Base-by-base conservation (phyloP, 2,888 invertebrate species). In the Sussaba pulchella region DNA sequence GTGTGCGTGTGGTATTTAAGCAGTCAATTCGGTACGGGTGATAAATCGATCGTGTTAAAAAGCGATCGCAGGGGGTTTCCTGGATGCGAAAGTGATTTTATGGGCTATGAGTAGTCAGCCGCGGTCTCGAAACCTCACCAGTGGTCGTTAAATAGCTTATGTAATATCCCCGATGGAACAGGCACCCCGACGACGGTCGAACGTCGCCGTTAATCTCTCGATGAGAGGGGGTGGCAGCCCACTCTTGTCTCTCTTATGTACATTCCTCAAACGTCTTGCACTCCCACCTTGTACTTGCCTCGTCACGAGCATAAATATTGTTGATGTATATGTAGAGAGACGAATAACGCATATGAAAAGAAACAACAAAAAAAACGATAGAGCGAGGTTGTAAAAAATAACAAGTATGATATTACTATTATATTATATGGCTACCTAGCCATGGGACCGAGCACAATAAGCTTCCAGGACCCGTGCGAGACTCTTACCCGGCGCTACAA, bases 161-260 rank as follows among this genome's bases (percentile, higher is more conserved):
- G 79, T 82, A 82, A 82, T 76, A 79, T 76, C 47, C 45, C 54
- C 31, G 67, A 69, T 72, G 63, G 45, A 72, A 59, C 64, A 24
- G 73, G 76, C 69, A 80, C 71, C 69, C 73, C n/a, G n/a, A n/a
- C 74, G 69, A 74, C 52, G 64, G 77, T 78, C 81, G 67, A 80
- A 82, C 82, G 74, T 77, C 39, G 71, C 66, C 80, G 79, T 80
- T 81, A 80, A 81, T 82, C 77, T 82, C 71, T n/a, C 50, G 50
- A 64, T 26, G 57, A 66, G 31, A 41, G 36, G 12, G 50, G 66
- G 75, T 59, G 45, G 57, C 70, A 64, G 41, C 24, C 67, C 71
- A 61, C 59, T 52, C 43, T 72, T 64, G 26, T 71, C 71, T 47
- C n/a, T 63, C 64, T 59, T 67, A 52, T 69, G 36, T 52, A 72